Conservation (phyloP, 2,888 invertebrate genomes). For the Patella ulyssiponensis region DNA sequence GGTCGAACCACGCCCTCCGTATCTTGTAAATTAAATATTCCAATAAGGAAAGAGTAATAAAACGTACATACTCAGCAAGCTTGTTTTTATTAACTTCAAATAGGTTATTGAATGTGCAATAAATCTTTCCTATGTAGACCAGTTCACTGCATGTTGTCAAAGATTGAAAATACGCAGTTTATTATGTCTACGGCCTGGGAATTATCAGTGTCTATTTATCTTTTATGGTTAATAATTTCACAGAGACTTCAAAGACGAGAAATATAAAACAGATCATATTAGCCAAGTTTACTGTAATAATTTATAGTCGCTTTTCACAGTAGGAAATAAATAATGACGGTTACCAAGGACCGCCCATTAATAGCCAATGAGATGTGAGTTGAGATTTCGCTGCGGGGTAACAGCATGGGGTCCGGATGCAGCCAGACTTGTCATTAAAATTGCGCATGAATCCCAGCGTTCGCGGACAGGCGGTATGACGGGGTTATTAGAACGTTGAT, state of each 20-base stretch:
- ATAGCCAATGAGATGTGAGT: conserved; percentile 5
- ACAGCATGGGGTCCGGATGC: conserved; percentile 6
- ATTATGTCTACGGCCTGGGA: no score
- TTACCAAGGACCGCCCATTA: conserved; percentile 11
- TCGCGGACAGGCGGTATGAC: neutral
- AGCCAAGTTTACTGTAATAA: neutral
- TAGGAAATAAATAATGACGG: neutral
- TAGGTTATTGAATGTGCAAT: no score
- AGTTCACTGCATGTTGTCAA: no score
- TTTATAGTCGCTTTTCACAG: neutral
- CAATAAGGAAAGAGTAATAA: no score
- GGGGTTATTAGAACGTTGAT: conserved; percentile 4
- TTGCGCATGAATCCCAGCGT: neutral
- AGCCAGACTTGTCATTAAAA: neutral
- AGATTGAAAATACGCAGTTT: no score
- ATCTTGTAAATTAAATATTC: no score
- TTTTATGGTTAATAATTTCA: neutral
- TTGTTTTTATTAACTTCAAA: no score
- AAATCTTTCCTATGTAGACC: no score
- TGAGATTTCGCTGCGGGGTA: conserved; percentile 10
- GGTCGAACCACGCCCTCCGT: no score
- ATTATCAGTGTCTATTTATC: neutral
- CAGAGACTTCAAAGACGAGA: neutral
- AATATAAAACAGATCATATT: neutral
- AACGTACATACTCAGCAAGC: no score